Percentiles rank a stretch among this genome's conserved stretches.
Evolutionary conservation across 2,888 invertebrate genomes (phyloP).

Genomic region (Chaetogeoica ovagalla): DNA sequence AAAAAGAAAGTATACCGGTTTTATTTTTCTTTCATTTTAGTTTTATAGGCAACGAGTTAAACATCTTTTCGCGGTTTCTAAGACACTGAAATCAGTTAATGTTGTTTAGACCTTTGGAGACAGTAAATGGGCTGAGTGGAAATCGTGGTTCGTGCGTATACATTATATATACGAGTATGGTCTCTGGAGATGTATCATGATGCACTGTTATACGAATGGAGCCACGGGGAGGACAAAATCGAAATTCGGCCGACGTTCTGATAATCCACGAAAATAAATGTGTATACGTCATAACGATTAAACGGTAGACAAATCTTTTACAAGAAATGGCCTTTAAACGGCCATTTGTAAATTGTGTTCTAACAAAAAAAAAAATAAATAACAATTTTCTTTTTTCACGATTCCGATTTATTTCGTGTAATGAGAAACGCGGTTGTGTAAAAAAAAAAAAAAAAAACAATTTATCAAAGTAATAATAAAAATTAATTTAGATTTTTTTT

Average conservation of each 20-base stretch:
- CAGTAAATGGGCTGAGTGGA: background rate
- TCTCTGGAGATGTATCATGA: conserved; percentile 7
- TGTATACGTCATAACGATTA: background rate
- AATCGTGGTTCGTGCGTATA: conserved; percentile 3
- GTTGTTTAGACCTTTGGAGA: background rate
- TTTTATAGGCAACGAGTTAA: background rate
- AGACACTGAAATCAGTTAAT: conserved; percentile 15
- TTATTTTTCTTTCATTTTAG: too few relatives aligned
- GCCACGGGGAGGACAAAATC: background rate
- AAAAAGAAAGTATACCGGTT: background rate
- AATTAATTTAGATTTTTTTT: background rate
- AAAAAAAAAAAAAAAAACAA: background rate
- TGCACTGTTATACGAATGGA: background rate
- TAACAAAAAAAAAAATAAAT: background rate
- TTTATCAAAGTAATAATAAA: background rate
- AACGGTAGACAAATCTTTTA: background rate
- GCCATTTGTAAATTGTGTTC: background rate
- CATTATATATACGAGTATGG: background rate
- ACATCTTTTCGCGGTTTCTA: background rate
- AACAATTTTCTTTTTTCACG: background rate
- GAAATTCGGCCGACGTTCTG: background rate
- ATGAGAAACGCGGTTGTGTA: background rate
- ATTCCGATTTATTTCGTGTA: background rate
- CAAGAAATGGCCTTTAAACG: background rate
- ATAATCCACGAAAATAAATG: background rate